These are phyloP conservation scores for Tetrax tetrax DNA, from an alignment of 2,113 vertebrate species.

Conservation along the genomic window DNA sequence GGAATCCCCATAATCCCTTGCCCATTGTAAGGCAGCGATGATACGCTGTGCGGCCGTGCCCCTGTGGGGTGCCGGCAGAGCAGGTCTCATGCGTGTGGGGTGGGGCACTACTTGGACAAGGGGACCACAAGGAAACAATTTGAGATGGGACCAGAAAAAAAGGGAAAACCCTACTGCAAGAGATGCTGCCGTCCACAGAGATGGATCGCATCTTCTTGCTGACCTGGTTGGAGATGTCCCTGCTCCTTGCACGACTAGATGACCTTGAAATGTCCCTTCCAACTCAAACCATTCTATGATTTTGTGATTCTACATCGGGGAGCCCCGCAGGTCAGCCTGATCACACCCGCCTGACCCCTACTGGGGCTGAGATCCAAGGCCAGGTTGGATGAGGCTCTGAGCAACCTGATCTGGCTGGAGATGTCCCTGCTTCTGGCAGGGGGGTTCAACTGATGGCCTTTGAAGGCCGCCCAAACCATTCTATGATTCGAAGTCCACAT, in stretches of 20 bases:
- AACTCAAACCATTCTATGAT: too few relatives aligned
- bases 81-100: fast-evolving
- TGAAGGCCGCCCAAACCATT: too few relatives aligned
- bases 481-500: too few relatives aligned
- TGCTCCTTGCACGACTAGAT: too few relatives aligned
- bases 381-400: too few relatives aligned
- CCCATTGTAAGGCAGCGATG: neutral
- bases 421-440: too few relatives aligned
- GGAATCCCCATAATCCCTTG: neutral
- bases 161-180: neutral
- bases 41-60: fast-evolving
- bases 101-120: neutral
- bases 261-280: too few relatives aligned
- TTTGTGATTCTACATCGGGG: too few relatives aligned
- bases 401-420: neutral
- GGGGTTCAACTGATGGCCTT: too few relatives aligned
- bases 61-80: neutral
- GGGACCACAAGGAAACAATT: neutral
- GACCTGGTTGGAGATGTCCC: neutral
- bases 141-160: neutral
- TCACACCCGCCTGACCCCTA: neutral
- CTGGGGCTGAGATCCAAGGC: too few relatives aligned
- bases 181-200: fast-evolving
- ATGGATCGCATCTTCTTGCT: neutral
- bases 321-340: neutral